phyloP scores from a whole-genome alignment of 2,797 vertebrate genomes.

The Dromococcyx pavoninus region DNA sequence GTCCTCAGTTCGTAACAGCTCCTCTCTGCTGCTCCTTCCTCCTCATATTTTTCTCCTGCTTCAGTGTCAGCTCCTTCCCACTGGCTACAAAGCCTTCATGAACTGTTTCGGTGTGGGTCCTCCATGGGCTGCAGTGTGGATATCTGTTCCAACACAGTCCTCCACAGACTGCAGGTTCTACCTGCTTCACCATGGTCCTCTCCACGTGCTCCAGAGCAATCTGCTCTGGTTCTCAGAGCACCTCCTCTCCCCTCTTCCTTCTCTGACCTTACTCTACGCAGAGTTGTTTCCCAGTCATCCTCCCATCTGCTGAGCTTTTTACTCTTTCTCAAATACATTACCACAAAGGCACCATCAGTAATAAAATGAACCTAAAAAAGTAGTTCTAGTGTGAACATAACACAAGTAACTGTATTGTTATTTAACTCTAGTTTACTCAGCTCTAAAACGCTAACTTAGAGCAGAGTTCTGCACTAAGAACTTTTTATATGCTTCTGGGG shows the following conservation, averaged over 20 bases:
- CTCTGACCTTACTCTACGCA: neutral
- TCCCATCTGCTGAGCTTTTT: neutral
- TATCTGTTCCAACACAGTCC: too few relatives aligned
- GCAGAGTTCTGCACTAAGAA: neutral
- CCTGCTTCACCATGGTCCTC: neutral
- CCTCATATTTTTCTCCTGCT: neutral
- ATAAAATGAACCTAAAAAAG: neutral
- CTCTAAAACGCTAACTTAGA: neutral
- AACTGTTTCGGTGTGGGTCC: neutral
- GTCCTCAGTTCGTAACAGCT: neutral
- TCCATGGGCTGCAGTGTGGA: neutral
- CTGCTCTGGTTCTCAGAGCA: neutral
- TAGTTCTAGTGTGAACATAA: neutral
- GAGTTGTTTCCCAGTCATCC: neutral
- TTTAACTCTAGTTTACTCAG: neutral
- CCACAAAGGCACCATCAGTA: neutral
- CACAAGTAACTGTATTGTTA: neutral
- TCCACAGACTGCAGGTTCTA: too few relatives aligned
- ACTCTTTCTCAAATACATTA: neutral
- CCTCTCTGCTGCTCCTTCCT: neutral
- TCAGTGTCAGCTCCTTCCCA: neutral
- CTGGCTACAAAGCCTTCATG: neutral
- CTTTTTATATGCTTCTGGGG: neutral
- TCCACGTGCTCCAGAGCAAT: neutral
- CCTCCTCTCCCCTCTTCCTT: neutral